Base-by-base conservation (phyloP, 2,113 vertebrate species). In the Cygnus atratus region DNA sequence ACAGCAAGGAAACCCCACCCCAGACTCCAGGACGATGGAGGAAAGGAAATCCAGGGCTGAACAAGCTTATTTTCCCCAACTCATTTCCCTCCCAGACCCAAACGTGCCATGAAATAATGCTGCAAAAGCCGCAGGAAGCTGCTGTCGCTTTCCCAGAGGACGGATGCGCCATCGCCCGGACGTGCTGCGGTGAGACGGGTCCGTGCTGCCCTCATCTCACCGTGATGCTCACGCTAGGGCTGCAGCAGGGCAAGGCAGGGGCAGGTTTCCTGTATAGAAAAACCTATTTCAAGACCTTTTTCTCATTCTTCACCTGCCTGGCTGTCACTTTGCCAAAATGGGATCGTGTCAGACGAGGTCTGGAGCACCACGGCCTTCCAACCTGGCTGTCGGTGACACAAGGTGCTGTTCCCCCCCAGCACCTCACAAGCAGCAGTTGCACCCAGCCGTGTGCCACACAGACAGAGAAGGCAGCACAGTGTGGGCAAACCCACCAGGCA, bases 341-440 rank as follows among this genome's bases (percentile, higher is more conserved):
- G 7, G 28, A 2, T 2, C 21, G 9, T 59, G 43, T 6, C 72
- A 85, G 26, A 39, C 25, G 54, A 46, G 13, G 12, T 21, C 44
- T 2, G 3, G 54, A 78, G 62, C 77, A 63, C 50, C 22, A 31
- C 65, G 15, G 6, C 15, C 58, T 41, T 82, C 20, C 18, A 21
- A 3, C 1, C 17, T 12, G 17, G 39, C 35, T 54, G 54, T 1
- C 0, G 0, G 55, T 2, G 6, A 43, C 0, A 0, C n/a, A 57
- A 66, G 58, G 11, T 31, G 72, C 54, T 67, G 75, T 65, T 84
- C 63, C 3, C 26, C 21, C 79, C 11, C 50, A 55, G 9, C 37
- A 16, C 67, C 75, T 22, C 4, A 11, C 33, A 33, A 18, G 52
- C 12, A 70, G 29, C 52, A 35, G 33, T 0, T 14, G 33, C 37